Base-by-base conservation (phyloP, 1,140 invertebrate species). In the Zaprionus lachaisei region DNA sequence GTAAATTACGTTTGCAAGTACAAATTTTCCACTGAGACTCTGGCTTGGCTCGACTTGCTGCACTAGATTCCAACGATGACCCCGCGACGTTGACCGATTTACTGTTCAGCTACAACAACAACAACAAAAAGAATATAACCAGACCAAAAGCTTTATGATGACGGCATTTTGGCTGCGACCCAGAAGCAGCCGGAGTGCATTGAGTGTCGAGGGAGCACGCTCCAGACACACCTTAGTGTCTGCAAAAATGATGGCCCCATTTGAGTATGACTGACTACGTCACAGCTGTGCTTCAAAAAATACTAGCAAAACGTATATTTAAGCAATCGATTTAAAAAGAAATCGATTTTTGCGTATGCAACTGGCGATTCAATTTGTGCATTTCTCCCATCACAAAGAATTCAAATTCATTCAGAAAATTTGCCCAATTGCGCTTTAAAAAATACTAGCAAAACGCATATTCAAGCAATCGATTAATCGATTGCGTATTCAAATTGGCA, bases 1-100 rank as follows among this genome's bases (percentile, higher is more conserved):
- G 76, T 79, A 79, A 81, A 81, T 81, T 79, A 24, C 47, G 68
- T 81, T 81, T 78, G 73, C 61, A 72, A 72, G 61, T 69, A 77
- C 60, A 77, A 72, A 72, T 77, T 65, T 72, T 70, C 37, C 72
- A 63, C 51, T 73, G 20, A 56, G 49, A 54, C 20, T 37, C 15
- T 70, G 56, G 49, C 72, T 38, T 63, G 72, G 22, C 64, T 67
- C 44, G 69, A 58, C 77, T 67, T 60, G 58, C 26, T 74, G 75
- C 66, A 75, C 76, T 78, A 80, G 70, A 80, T 78, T 73, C 78
- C 75, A 72, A 47, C 56, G 74, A 70, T 55, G 67, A 60, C 73
- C 73, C 69, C 67, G 70, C 67, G 58, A 71, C 24, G 67, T 58
- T 75, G 62, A 77, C 73, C 62, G 73, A 77, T 66, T 72, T 77